Evolutionary conservation across 2,888 invertebrate species (phyloP), one percentile per base, ranked within the genome.

Genomic region (Sphaerophoria rueppellii): DNA sequence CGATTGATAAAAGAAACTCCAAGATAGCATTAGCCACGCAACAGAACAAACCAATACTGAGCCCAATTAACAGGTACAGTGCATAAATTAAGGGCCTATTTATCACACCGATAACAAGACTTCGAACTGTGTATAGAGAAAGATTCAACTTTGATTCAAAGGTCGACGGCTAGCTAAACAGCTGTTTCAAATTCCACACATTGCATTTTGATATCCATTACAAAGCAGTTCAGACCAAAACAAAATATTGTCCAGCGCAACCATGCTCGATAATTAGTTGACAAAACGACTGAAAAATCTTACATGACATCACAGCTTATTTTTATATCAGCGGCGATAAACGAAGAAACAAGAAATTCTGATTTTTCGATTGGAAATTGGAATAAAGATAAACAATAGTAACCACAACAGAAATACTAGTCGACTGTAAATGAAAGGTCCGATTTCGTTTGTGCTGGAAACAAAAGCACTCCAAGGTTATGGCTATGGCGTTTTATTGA

Each of bases 251-350:
- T 12, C 52, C 48, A 67, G 54, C 52, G 65, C 65, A 52, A 65
- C 12, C 9, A 63, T 2, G 46, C 40, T 61, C 6, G 40, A 9
- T 32, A 79, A 72, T 52, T 46, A 55, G 34, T 46, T 46, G 52
- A 65, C 69, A 69, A 60, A 67, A 52, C 60, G 34, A 43, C 24
- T 43, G 9, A 40, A 40, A 37, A 16, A 60, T 14, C 7, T 12
- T 6, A 61, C 16, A 82, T 82, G 82, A 82, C 82, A 82, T 82
- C 82, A 82, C 71, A 65, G 46, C 65, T 71, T 78, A 82, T 82
- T 82, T 82, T 40, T 34, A 70, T 73, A 80, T 70, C 58, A 50
- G 7, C 12, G n/a, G 24, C 14, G 60, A 46, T 37, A 69, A 46
- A 54, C 34, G 11, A 5, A 63, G 4, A 14, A 4, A 35, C 34